Evolutionary conservation across 2,113 vertebrate species (phyloP), one percentile per base, ranked within the genome.

Genomic region (Anguilla rostrata): DNA sequence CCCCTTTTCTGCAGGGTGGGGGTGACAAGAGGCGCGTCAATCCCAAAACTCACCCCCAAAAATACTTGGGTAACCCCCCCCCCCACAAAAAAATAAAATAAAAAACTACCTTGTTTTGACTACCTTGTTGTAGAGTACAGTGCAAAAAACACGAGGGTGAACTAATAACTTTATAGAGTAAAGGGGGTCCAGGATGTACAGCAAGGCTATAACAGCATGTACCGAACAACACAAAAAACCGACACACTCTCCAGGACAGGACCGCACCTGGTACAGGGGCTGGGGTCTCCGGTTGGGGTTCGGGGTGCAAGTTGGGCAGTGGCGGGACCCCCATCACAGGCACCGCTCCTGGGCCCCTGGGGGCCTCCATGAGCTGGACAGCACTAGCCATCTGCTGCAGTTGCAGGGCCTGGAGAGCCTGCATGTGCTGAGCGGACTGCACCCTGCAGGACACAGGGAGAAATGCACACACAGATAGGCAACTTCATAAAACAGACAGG

Each of bases 1-100:
- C 87, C 95, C 92, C 86, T 95, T 89, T 97, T 92, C 87, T 95
- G 94, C 53, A 29, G 20, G 46, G 34, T 26, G 39, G 46, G 4
- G 6, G 6, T 22, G 40, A 43, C 66, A 84, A 57, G 84, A 78
- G 83, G 56, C 53, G 16, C 22, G 6, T 34, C n/a, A 75, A 8
- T 20, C 26, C 26, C 71, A 75, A 75, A 75, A 75, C 71, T 71
- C 20, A 71, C 15, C 60, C 71, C 29, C 46, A 26, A 80, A 80
- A 79, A 29, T 39, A 0, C 15, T 14, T 29, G 60, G 39, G 66
- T 16, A 60, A 20, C 49, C 22, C 60, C 60, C 60, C 8, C 53
- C 8, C 1, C 53, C 0, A 56, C 53, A 12, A 15, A 56, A 56
- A 56, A 12, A 56, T 2, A 1, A 1, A 56, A 56, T 3, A 56